A percentile compares a stretch with the other conserved stretches of the same genome.
These are phyloP conservation scores for Ophioninae sp. DNA, from an alignment of 2,888 invertebrate species.

Conservation along the genomic window DNA sequence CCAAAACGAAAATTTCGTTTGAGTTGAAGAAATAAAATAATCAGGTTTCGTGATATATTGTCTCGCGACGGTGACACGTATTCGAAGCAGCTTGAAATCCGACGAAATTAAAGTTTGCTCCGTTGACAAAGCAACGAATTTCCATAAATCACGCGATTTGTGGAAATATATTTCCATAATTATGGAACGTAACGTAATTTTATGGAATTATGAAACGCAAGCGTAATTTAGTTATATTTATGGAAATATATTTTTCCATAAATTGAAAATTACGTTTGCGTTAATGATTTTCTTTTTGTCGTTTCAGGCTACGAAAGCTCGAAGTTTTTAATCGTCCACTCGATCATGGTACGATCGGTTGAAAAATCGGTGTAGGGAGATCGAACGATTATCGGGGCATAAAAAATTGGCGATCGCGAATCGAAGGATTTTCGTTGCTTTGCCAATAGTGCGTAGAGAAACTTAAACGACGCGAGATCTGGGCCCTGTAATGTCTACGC, in stretches of 20 bases:
- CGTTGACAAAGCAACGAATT: not conserved
- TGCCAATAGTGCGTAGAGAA: constrained; percentile 5
- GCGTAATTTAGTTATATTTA: no score
- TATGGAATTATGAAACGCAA: no score
- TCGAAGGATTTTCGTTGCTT: not conserved
- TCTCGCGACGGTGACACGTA: not conserved
- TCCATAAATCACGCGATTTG: not conserved
- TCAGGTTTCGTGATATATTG: not conserved
- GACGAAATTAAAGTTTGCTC: not conserved
- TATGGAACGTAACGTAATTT: no score
- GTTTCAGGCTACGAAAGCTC: no score
- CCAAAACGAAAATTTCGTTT: not conserved
- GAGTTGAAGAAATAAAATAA: not conserved
- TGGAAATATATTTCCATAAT: no score
- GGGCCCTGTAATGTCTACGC: constrained; percentile 60
- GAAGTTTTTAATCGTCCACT: not conserved
- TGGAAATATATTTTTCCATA: no score
- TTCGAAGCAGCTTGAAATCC: not conserved
- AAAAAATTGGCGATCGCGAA: not conserved
- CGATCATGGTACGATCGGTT: not conserved
- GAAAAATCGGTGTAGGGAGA: not conserved
- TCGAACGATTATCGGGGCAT: not conserved
- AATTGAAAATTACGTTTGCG: no score
- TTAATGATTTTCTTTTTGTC: no score
- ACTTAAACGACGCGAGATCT: constrained; percentile 45